phyloP scores from a whole-genome alignment of 2,113 vertebrate genomes.

The Neodontobutis hainanensis region DNA sequence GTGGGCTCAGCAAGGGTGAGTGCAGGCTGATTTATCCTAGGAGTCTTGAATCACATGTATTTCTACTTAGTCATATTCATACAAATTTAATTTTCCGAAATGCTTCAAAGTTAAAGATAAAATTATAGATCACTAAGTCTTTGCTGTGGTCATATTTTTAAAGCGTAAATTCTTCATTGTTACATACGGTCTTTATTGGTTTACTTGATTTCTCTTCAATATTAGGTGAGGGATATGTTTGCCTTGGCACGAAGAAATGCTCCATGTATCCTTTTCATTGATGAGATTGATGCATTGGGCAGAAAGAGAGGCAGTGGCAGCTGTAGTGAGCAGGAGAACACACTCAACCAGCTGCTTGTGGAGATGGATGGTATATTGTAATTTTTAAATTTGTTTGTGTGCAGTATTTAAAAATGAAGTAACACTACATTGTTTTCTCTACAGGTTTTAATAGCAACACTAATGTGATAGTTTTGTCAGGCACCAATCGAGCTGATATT shows the following conservation, averaged over 20 bases:
- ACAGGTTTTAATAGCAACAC: slow-evolving; percentile 82
- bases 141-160: no score
- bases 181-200: no score
- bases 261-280: slow-evolving; percentile 97
- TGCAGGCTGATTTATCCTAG: background rate
- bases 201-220: background rate
- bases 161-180: no score
- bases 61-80: background rate
- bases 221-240: slow-evolving; percentile 88
- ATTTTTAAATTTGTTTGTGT: background rate
- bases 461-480: slow-evolving; percentile 80
- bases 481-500: slow-evolving; percentile 80
- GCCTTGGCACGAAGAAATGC: slow-evolving; percentile 90
- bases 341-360: slow-evolving; percentile 94
- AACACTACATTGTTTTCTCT: background rate
- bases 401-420: background rate
- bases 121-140: no score
- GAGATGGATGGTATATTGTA: slow-evolving; percentile 92
- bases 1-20: slow-evolving; percentile 94
- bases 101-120: no score
- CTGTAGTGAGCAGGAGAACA: slow-evolving; percentile 95
- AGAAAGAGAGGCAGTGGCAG: slow-evolving; percentile 90
- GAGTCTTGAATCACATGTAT: background rate
- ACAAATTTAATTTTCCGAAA: background rate
- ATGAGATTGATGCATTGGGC: slow-evolving; percentile 96